A percentile compares a stretch with the other conserved stretches of the same genome.
phyloP scores from a whole-genome alignment of 1,140 invertebrate genomes.

The Magallana gigas region DNA sequence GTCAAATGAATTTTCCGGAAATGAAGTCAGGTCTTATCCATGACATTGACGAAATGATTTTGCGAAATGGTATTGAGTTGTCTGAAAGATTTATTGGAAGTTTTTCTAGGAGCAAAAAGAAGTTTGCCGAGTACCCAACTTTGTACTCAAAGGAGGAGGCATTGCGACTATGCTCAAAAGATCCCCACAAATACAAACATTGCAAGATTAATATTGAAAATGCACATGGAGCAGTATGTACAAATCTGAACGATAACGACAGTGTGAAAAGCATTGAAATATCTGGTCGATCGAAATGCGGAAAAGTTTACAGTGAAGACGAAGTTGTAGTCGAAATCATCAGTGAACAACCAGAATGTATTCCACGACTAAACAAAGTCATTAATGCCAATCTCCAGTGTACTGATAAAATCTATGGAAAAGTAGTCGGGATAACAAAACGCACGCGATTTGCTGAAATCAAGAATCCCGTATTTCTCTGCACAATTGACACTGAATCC shows the following conservation, averaged over 20 bases:
- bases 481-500: slow-evolving; percentile 62
- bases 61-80: slow-evolving; percentile 44
- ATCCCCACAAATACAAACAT: slow-evolving; percentile 55
- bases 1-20: background rate
- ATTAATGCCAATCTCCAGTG: background rate
- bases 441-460: slow-evolving; percentile 47
- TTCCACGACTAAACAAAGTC: slow-evolving; percentile 43
- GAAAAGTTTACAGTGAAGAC: slow-evolving; percentile 68
- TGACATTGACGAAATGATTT: slow-evolving; percentile 36
- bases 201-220: slow-evolving; percentile 60
- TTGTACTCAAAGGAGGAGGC: slow-evolving; percentile 32
- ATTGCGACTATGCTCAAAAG: background rate
- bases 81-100: slow-evolving; percentile 44
- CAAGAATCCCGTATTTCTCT: slow-evolving; percentile 64
- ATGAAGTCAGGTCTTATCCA: background rate
- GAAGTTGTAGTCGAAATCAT: slow-evolving; percentile 72
- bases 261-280: slow-evolving; percentile 62
- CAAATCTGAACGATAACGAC: slow-evolving; percentile 40
- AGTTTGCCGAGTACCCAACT: slow-evolving; percentile 41
- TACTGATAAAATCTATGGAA: slow-evolving; percentile 54
- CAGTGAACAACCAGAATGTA: slow-evolving; percentile 26
- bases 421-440: slow-evolving; percentile 66
- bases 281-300: slow-evolving; percentile 65
- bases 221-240: slow-evolving; percentile 58
- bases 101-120: slow-evolving; percentile 28